Base-by-base conservation (phyloP, 2,797 vertebrate species). In the Apogon talboti region DNA sequence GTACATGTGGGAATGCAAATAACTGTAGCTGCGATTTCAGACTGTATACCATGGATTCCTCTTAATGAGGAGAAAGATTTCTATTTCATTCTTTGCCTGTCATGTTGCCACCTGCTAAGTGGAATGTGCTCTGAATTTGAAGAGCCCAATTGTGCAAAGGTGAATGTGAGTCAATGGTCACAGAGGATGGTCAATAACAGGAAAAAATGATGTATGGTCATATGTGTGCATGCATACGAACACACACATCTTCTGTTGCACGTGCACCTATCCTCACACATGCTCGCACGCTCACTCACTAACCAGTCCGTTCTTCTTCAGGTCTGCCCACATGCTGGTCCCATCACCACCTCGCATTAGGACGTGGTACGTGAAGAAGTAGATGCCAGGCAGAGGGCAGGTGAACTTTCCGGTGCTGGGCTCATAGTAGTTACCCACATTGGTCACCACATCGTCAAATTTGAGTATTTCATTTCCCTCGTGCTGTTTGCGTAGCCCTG, bases 361-460 rank as follows among this genome's bases (percentile, higher is more conserved):
- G 77, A 97, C 94, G 52, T 96, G 94, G 91, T 96, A 97, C 81
- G 94, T 95, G 87, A 97, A 97, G 92, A 95, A 95, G 87, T 96
- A 97, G 80, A 96, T 95, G 55, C 96, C 96, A 0, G 94, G 92
- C 66, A 95, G 91, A 10, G 95, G 95, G 82, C 96, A 97, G 71
- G 96, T 98, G 92, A 98, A 98, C 63, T 96, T 96, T 66, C 97
- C 97, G 0, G 95, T 97, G 33, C 94, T 94, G 12, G 96, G 94
- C 71, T 97, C 95, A 0, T 98, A 98, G 88, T 96, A 95, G 87
- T 95, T 95, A 46, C 97, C 97, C 46, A 98, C 94, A 57, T 98
- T 98, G 80, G 97, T 98, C 49, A 97, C 95, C 68, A 98, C 96
- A 0, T 96, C 95, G 60, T 95, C 96, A 60, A 98, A 98, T 66